These are phyloP conservation scores for Corythucha ciliata DNA, from an alignment of 2,888 invertebrate genomes.

Conservation along the genomic window DNA sequence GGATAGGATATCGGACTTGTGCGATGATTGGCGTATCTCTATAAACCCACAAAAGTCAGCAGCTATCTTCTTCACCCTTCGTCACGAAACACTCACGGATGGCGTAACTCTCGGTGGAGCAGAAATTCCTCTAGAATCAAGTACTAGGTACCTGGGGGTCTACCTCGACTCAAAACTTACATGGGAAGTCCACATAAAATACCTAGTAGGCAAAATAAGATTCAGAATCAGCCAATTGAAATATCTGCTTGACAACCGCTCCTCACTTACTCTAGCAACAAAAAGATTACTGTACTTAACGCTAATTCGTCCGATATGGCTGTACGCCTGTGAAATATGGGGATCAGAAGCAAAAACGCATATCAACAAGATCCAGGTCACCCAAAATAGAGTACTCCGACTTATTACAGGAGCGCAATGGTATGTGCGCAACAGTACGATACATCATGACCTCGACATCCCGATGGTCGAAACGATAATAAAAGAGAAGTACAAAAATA, in stretches of 20 bases:
- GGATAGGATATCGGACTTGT: constrained; percentile 1
- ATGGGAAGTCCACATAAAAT: constrained; percentile 8
- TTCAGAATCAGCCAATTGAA: not conserved
- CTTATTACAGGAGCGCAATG: constrained; percentile 8
- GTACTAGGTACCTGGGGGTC: not conserved
- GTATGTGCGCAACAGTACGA: not conserved
- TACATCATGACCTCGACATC: constrained; percentile 6
- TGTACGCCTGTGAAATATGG: constrained; percentile 1
- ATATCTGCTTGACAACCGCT: not conserved
- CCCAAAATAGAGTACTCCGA: not conserved
- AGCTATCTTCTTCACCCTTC: constrained; percentile 2
- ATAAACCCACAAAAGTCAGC: constrained; percentile 8
- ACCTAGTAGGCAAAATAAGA: constrained; percentile 3
- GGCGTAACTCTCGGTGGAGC: not conserved
- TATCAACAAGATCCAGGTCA: constrained; percentile 8
- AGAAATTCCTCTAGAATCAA: not conserved
- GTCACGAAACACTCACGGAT: not conserved
- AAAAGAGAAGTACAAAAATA: not conserved
- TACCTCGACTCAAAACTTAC: not conserved
- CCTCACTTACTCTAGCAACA: not conserved
- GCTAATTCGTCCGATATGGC: not conserved
- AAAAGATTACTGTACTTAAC: not conserved
- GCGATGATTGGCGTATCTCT: constrained; percentile 8
- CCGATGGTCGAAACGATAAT: not conserved
- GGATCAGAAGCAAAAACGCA: not conserved